Percentiles rank a stretch among this genome's conserved stretches.
These are phyloP conservation scores for Mechanitis mazaeus DNA, from an alignment of 2,888 invertebrate genomes.

Conservation along the genomic window DNA sequence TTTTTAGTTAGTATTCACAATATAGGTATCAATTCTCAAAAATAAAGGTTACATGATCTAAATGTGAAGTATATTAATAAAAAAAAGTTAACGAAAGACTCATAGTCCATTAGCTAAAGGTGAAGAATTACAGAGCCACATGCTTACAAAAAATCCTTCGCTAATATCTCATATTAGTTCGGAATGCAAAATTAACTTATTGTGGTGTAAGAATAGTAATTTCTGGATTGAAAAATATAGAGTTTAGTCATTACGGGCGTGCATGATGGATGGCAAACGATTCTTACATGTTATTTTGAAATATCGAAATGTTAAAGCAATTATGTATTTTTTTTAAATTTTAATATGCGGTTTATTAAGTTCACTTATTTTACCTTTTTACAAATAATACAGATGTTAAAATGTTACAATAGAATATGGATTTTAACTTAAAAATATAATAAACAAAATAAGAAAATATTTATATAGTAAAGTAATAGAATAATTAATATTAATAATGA, in stretches of 20 bases:
- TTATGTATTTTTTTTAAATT: slow-evolving; percentile 26
- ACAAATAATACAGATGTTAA: no score
- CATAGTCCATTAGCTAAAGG: slow-evolving; percentile 1
- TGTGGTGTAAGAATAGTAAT: slow-evolving; percentile 18
- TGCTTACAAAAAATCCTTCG: slow-evolving; percentile 8
- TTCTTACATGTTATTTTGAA: slow-evolving; percentile 36
- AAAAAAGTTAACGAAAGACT: neutral
- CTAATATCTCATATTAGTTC: slow-evolving; percentile 1
- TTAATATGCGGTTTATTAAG: neutral
- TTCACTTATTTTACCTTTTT: neutral
- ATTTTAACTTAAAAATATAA: no score
- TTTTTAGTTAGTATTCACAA: no score
- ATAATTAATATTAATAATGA: neutral
- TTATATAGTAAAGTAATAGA: no score
- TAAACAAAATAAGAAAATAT: no score
- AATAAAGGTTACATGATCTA: no score
- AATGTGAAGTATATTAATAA: neutral
- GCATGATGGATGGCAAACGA: slow-evolving; percentile 30
- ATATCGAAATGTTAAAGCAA: slow-evolving; percentile 38
- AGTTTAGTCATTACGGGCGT: slow-evolving; percentile 21
- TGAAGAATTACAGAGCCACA: neutral
- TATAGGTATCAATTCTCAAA: no score
- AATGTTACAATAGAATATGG: no score
- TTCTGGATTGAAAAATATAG: slow-evolving; percentile 23
- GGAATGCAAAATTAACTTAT: slow-evolving; percentile 9